These are phyloP conservation scores for Dromas ardeola DNA, from an alignment of 2,113 vertebrate genomes.

Conservation along the genomic window DNA sequence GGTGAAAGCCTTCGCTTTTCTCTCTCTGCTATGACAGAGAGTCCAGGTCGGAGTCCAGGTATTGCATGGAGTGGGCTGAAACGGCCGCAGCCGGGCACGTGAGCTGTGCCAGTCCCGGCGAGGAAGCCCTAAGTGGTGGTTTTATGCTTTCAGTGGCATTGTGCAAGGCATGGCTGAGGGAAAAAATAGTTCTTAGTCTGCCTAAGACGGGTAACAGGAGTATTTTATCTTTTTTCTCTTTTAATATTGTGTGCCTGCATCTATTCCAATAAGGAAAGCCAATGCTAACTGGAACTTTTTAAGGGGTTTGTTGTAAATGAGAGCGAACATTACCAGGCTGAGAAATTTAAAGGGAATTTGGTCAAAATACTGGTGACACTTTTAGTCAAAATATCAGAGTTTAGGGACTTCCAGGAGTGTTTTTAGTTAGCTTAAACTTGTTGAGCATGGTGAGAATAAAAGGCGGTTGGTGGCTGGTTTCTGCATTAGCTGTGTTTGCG, in stretches of 20 bases:
- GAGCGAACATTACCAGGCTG: neutral
- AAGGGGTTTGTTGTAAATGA: neutral
- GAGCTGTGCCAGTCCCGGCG: neutral
- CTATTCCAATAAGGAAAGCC: neutral
- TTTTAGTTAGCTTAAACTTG: neutral
- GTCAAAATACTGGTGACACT: neutral
- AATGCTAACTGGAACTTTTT: neutral
- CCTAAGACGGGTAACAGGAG: neutral
- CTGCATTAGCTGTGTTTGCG: neutral
- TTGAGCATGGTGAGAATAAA: neutral
- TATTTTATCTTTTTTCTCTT: neutral
- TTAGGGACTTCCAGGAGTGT: neutral
- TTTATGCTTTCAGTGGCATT: neutral
- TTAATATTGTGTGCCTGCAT: neutral
- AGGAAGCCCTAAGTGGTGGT: neutral
- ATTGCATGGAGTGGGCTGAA: neutral
- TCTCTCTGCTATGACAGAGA: too few relatives aligned
- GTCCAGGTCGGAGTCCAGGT: too few relatives aligned
- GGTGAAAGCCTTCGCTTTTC: neutral
- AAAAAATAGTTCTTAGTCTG: neutral
- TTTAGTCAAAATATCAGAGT: neutral
- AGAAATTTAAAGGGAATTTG: conserved; percentile 5
- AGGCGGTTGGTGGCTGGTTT: neutral
- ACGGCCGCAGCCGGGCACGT: accelerated
- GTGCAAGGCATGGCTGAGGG: neutral